phyloP scores from a whole-genome alignment of 2,797 vertebrate species.

The Selene dorsalis region DNA sequence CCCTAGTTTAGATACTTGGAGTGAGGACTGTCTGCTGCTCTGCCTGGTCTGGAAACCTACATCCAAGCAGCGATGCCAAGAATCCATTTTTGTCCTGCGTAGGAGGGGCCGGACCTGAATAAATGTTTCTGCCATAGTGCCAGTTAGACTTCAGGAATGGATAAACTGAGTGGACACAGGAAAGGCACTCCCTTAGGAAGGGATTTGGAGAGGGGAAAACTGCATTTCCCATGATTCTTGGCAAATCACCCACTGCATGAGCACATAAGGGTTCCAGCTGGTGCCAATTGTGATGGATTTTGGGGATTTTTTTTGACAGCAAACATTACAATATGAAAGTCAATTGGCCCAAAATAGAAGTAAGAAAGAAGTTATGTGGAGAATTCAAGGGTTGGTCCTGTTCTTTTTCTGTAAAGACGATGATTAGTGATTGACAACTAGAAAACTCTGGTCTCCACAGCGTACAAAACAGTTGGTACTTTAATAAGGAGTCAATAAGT shows the following conservation, averaged over 20 bases:
- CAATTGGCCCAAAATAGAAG: no score
- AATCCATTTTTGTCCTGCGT: constrained; percentile 63
- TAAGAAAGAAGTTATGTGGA: no score
- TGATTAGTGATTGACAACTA: not conserved
- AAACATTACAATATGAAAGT: not conserved
- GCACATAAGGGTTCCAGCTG: constrained; percentile 7
- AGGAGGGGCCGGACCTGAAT: constrained; percentile 65
- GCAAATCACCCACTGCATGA: constrained; percentile 13
- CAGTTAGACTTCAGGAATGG: constrained; percentile 49
- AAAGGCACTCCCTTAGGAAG: constrained; percentile 54
- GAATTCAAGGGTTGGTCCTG: no score
- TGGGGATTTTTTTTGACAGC: not conserved
- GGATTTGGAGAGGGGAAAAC: constrained; percentile 28
- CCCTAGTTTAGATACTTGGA: constrained; percentile 72
- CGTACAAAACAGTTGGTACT: not conserved
- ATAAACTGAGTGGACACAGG: constrained; percentile 59
- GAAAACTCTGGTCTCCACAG: not conserved
- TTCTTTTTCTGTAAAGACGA: not conserved
- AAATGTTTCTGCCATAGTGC: constrained; percentile 61
- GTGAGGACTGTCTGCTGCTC: constrained; percentile 67
- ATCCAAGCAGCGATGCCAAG: constrained; percentile 69
- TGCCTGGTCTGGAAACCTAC: constrained; percentile 52
- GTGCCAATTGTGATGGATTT: not conserved
- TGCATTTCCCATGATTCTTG: constrained; percentile 48
- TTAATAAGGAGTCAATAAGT: not conserved